These are phyloP conservation scores for Choloepus hoffmanni DNA, from an alignment of 2,113 vertebrate species.

Conservation along the genomic window DNA sequence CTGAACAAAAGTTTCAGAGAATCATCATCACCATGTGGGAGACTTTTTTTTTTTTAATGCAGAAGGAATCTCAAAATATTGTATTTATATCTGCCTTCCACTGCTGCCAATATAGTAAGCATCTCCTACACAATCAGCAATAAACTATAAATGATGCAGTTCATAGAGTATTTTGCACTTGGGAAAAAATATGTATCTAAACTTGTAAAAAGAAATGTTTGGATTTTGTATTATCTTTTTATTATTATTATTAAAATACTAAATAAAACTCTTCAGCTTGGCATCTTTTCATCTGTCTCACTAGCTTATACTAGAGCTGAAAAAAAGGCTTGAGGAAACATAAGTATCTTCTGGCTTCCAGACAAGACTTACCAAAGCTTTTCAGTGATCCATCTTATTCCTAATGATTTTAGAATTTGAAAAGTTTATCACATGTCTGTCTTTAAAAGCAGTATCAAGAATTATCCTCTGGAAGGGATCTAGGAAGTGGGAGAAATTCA, in stretches of 20 bases:
- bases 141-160: slow-evolving; percentile 88
- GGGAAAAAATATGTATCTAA: slow-evolving; percentile 94
- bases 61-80: slow-evolving; percentile 81
- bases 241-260: slow-evolving; percentile 87
- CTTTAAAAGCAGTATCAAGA: slow-evolving; percentile 52
- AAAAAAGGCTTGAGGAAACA: slow-evolving; percentile 7
- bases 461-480: background rate
- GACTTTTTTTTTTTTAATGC: slow-evolving; percentile 66
- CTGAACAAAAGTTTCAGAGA: slow-evolving; percentile 62
- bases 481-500: background rate
- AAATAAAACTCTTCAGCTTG: slow-evolving; percentile 86
- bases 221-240: slow-evolving; percentile 98
- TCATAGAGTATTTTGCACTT: slow-evolving; percentile 99
- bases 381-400: background rate
- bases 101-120: slow-evolving; percentile 76
- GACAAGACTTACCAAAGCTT: background rate
- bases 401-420: slow-evolving; percentile 52
- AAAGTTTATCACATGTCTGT: slow-evolving; percentile 13
- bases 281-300: slow-evolving; percentile 67
- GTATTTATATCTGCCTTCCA: slow-evolving; percentile 84
- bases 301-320: slow-evolving; percentile 1
- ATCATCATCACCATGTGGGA: slow-evolving; percentile 49
- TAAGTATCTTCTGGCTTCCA: background rate
- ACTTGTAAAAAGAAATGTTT: slow-evolving; percentile 98
- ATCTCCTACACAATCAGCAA: slow-evolving; percentile 78